Base-by-base conservation (phyloP, 2,888 invertebrate genomes). In the Bursaphelenchus okinawaensis region DNA sequence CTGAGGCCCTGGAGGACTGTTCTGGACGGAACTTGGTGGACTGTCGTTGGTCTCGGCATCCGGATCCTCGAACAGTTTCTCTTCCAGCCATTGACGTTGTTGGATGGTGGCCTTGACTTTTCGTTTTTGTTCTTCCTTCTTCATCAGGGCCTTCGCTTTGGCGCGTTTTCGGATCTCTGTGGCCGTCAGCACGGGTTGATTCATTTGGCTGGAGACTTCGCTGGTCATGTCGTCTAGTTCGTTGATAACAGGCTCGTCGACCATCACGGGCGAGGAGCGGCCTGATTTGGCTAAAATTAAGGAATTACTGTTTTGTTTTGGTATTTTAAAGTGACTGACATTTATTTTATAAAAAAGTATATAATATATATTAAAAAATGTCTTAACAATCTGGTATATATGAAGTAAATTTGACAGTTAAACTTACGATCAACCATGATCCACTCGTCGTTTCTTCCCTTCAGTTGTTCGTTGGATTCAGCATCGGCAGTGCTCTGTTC, bases 391-490 rank as follows among this genome's bases (percentile, higher is more conserved):
- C n/a, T n/a, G n/a, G n/a, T n/a, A n/a, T n/a, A n/a, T n/a, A n/a
- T n/a, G n/a, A n/a, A n/a, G n/a, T n/a, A n/a, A n/a, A n/a, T n/a
- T n/a, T n/a, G n/a, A n/a, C n/a, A n/a, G n/a, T 4, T 16, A 59
- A 59, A 59, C 60, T 26, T 52, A 59, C 60, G 50, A 52, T 59
- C 50, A 9, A 59, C 24, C 24, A 59, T 40, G 28, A 59, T 40
- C 60, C 60, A 59, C 12, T 59, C 57, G 23, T 20, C 29, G 20
- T n/a, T 50, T 19, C 40, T 29, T 50, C n/a, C 23, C 52, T 26
- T 1, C n/a, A 16, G 20, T 4, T 23, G 40, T 16, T 12, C 28
- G 16, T 23, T 24, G 16, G 4, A 16, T 9, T 50, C 50, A 20
- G 50, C 19, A n/a, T 59, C 12, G 23, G 60, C 51, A 8, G 60